Evolutionary conservation across 1,140 invertebrate species (phyloP), one percentile per base, ranked within the genome.

Genomic region (Thaumetopoea pityocampa): DNA sequence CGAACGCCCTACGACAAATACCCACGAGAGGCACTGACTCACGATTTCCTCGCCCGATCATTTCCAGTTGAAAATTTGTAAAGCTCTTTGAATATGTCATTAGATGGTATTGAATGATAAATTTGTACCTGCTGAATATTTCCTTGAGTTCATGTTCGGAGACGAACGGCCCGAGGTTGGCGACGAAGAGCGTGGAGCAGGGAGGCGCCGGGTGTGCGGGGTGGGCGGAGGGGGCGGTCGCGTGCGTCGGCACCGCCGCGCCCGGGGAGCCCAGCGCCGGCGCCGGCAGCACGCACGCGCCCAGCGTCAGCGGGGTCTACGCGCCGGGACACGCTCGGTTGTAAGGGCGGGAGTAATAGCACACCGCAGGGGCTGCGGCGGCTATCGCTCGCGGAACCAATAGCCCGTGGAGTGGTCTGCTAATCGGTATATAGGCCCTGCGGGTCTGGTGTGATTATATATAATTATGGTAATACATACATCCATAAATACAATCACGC

Each of bases 131-230:
- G 90, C 92, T 94, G 88, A 98, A 99, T 70, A 99, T 93, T 85
- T 98, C 96, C 87, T 98, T 98, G 46, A 99, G 90, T 85, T 98
- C 97, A 72, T 98, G 96, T 83, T 99, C 97, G 35, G 95, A 96
- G 58, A 97, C 95, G 74, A 97, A 97, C 80, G 95, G 95, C 26
- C 96, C 96, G 55, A 99, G 89, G 86, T 98, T 98, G 62, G 96
- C 96, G 59, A 99, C 96, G 87, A 98, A 99, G 26, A 99, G 91
- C 41, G 97, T 99, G 36, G 96, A 98, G 88, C 97, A 99, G 28
- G 96, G 96, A 52, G 93, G 90, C 74, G 91, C 91, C 89, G 89
- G 92, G 90, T 89, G 92, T 89, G 92, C 67, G 24, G 93, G 93
- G 51, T 93, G 93, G 50, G 93, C 47, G 15, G 52, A 30, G 23